Conservation (phyloP, 2,888 invertebrate species). For the Pollenia angustigena region DNA sequence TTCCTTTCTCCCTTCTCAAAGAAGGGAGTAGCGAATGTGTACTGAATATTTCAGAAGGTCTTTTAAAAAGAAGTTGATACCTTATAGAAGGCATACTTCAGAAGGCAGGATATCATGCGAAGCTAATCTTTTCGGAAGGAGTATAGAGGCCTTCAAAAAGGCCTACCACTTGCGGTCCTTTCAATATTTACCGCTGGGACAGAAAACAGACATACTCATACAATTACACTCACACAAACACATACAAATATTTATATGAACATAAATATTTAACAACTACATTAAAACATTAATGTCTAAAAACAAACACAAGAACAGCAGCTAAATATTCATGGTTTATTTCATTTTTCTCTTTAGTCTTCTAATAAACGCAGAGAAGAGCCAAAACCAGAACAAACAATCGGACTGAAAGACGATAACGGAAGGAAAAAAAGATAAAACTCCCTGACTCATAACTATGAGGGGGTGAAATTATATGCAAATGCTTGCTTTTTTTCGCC, state of each 20-base stretch:
- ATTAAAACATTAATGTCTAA: conserved; percentile 6
- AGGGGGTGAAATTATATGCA: conserved; percentile 11
- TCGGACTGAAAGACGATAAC: conserved; percentile 7
- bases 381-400: not conserved
- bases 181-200: too few species aligned
- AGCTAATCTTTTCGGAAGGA: too few species aligned
- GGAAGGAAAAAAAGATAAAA: conserved; percentile 26
- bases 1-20: too few species aligned
- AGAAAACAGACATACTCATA: not conserved
- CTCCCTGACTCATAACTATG: conserved; percentile 10
- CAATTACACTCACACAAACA: not conserved
- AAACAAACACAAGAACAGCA: not conserved
- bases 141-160: too few species aligned
- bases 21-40: too few species aligned
- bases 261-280: conserved; percentile 13
- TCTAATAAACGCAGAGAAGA: not conserved
- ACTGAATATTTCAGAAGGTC: too few species aligned
- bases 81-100: too few species aligned
- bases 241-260: not conserved
- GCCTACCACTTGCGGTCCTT: too few species aligned
- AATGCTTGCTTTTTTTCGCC: too few species aligned
- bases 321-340: conserved; percentile 14
- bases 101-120: too few species aligned
- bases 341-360: not conserved
- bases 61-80: too few species aligned